These are phyloP conservation scores for Linurgus olivaceus DNA, from an alignment of 2,797 vertebrate species.

Conservation along the genomic window DNA sequence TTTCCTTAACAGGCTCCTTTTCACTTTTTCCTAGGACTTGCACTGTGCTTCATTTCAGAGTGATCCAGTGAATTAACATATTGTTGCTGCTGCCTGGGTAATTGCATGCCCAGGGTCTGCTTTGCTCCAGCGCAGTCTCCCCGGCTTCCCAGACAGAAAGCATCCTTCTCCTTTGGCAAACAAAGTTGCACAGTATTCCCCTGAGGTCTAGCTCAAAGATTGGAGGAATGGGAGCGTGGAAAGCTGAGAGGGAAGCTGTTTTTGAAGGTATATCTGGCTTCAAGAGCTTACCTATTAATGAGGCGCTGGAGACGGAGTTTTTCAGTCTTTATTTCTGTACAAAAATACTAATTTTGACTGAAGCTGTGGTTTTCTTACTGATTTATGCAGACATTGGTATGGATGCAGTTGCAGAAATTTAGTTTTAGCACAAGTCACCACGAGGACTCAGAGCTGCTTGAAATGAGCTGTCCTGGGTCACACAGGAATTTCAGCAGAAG, in stretches of 20 bases:
- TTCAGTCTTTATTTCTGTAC: slow-evolving; percentile 17
- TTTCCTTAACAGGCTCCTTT: slow-evolving; percentile 52
- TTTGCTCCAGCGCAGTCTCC: background rate
- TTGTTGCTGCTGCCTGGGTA: slow-evolving; percentile 48
- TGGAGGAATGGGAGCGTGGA: background rate
- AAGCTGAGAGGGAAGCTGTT: background rate
- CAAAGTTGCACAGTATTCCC: slow-evolving; percentile 44
- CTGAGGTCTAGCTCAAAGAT: background rate
- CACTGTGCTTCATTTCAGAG: slow-evolving; percentile 60
- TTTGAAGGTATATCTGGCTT: background rate
- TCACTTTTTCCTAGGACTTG: slow-evolving; percentile 54
- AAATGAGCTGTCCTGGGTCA: slow-evolving; percentile 6
- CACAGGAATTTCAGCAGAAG: slow-evolving; percentile 26
- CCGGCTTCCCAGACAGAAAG: slow-evolving; percentile 37
- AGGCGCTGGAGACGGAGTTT: background rate
- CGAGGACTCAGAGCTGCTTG: background rate
- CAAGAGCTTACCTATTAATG: background rate
- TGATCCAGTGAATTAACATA: slow-evolving; percentile 62
- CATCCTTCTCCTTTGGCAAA: slow-evolving; percentile 46
- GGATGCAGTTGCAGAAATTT: background rate
- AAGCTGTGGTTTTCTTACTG: background rate
- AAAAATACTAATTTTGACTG: background rate
- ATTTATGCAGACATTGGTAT: background rate
- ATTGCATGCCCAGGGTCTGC: slow-evolving; percentile 30
- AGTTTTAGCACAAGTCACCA: background rate